A percentile compares a stretch with the other conserved stretches of the same genome.
Conservation (phyloP, 1,140 invertebrate genomes). For the Penaeus indicus region DNA sequence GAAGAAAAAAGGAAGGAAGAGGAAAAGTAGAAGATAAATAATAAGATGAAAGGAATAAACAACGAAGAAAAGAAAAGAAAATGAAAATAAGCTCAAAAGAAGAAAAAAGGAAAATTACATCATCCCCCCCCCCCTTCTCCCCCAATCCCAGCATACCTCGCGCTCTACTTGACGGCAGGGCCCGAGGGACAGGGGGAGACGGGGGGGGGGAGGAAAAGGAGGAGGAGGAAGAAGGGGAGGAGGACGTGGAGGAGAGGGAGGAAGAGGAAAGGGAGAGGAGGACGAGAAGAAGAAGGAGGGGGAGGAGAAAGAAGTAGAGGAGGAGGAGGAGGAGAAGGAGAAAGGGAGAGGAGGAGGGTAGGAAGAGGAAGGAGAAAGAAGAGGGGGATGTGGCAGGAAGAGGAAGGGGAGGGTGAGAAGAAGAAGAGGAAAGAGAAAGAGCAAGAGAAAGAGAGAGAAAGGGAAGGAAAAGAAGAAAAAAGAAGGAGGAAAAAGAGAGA, state of each 20-base stretch:
- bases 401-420: neutral
- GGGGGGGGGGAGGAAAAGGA: neutral
- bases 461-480: too few species aligned
- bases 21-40: neutral
- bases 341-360: neutral
- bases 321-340: neutral
- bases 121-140: neutral
- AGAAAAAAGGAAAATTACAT: neutral
- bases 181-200: neutral
- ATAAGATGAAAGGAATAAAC: neutral
- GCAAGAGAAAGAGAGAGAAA: neutral
- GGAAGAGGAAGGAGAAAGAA: neutral
- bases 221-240: neutral
- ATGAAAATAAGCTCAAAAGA: neutral
- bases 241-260: neutral
- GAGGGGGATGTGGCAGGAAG: neutral
- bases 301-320: neutral
- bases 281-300: neutral
- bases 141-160: neutral
- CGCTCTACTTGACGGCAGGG: constrained; percentile 4
- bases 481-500: too few species aligned
- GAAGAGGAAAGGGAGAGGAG: neutral
- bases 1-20: neutral
- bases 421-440: neutral
- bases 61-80: neutral